These are phyloP conservation scores for Eupithecia subfuscata DNA, from an alignment of 2,888 invertebrate species.

Conservation along the genomic window DNA sequence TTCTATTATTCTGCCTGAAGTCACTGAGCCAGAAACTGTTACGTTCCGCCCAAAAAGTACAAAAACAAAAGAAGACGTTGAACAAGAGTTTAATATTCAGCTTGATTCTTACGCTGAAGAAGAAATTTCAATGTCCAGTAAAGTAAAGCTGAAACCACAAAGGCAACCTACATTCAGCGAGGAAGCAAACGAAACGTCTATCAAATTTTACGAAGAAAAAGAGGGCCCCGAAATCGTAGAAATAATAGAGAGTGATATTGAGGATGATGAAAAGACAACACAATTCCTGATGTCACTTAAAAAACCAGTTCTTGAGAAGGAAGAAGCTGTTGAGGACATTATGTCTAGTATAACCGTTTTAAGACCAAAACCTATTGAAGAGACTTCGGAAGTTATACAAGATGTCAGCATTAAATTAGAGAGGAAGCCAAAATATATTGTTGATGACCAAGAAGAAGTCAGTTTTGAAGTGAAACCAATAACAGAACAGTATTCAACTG, in stretches of 20 bases:
- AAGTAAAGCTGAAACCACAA: constrained; percentile 90
- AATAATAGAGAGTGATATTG: constrained; percentile 76
- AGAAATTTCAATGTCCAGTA: constrained; percentile 93
- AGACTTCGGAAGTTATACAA: constrained; percentile 79
- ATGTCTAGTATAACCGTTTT: constrained; percentile 67
- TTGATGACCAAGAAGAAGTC: constrained; percentile 87
- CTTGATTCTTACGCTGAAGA: constrained; percentile 94
- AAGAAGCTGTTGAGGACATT: constrained; percentile 66
- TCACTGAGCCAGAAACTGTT: constrained; percentile 90
- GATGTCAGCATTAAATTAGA: constrained; percentile 88
- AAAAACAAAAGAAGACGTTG: constrained; percentile 93
- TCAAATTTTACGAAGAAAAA: constrained; percentile 84
- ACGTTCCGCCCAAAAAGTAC: constrained; percentile 90
- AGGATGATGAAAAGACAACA: constrained; percentile 69
- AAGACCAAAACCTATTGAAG: constrained; percentile 66
- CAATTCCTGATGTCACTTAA: constrained; percentile 71
- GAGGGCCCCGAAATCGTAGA: constrained; percentile 75
- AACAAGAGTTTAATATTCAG: constrained; percentile 95
- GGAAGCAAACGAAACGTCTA: constrained; percentile 90
- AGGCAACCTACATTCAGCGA: constrained; percentile 90
- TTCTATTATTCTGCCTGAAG: constrained; percentile 87
- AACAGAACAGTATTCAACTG: constrained; percentile 84
- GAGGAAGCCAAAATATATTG: constrained; percentile 86
- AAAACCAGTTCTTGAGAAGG: constrained; percentile 71
- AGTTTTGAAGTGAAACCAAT: constrained; percentile 73